Conservation (phyloP, 2,888 invertebrate genomes). For the Carterocephalus palaemon region DNA sequence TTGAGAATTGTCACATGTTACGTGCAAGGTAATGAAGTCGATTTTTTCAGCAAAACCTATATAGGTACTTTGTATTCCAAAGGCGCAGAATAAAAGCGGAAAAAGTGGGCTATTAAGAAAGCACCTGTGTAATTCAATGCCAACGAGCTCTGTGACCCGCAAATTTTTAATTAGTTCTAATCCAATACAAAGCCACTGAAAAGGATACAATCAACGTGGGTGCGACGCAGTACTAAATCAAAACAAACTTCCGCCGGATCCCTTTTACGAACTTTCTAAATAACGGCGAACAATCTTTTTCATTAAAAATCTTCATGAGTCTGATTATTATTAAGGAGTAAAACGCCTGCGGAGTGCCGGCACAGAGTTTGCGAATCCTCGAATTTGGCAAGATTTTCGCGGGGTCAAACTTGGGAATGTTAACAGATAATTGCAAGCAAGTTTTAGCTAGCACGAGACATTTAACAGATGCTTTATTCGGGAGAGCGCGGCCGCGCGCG, state of each 20-base stretch:
- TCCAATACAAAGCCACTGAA: conserved; percentile 65
- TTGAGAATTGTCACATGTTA: too few relatives aligned
- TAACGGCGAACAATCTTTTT: conserved; percentile 77
- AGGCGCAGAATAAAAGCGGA: neutral
- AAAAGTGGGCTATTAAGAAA: conserved; percentile 1
- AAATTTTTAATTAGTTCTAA: conserved; percentile 63
- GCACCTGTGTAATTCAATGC: conserved; percentile 22
- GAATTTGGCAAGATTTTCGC: conserved; percentile 67
- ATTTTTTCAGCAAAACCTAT: too few relatives aligned
- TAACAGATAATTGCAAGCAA: conserved; percentile 78
- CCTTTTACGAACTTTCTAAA: conserved; percentile 76
- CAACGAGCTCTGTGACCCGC: conserved; percentile 17
- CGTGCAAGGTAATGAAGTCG: too few relatives aligned
- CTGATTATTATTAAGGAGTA: conserved; percentile 75
- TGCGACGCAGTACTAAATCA: conserved; percentile 72
- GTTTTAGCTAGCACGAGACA: conserved; percentile 77
- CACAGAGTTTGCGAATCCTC: conserved; percentile 56
- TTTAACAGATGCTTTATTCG: conserved; percentile 79
- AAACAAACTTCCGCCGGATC: conserved; percentile 71
- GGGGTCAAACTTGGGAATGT: conserved; percentile 78
- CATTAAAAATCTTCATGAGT: conserved; percentile 76
- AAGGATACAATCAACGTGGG: conserved; percentile 66
- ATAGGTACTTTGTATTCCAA: too few relatives aligned
- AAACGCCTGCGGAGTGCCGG: conserved; percentile 70
- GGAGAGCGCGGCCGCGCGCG: conserved; percentile 72